Evolutionary conservation across 2,113 vertebrate genomes (phyloP), one percentile per base, ranked within the genome.

Genomic region (Ariopsis seemanni): DNA sequence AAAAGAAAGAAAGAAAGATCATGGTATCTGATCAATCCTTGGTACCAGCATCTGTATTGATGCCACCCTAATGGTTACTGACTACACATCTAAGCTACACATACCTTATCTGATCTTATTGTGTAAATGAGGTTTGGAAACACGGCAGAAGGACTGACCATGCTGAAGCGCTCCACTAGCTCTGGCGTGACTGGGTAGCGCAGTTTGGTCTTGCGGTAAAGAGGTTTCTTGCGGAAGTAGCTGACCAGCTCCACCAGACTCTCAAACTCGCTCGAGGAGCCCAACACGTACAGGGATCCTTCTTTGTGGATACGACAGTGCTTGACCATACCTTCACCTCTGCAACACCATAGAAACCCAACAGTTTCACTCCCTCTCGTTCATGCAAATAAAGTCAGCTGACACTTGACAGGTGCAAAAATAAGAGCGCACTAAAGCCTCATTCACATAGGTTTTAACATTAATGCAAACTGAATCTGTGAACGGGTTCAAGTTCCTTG

Each of bases 291-390:
- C 90, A 96, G 94, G 52, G 90, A 90, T 30, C 96, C 97, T 0
- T 99, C 97, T 69, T 95, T 97, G 91, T 96, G 95, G 91, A 99
- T 98, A 22, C 97, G 96, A 86, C 98, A 99, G 88, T 99, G 98
- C 78, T 99, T 99, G 79, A 99, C 97, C 92, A 97, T 97, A 55
- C 98, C 97, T 60, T 97, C 96, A 1, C 97, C 98, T 91, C 98
- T 99, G 94, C 48, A 7, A 62, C 8, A 92, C 2, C 58, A 87
- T 62, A 84, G 78, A 83, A 72, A 84, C 25, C 11, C 25, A 69
- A 87, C 42, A 58, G 27, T 22, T 30, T 63, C 25, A 63, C 63
- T 57, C n/a, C 17, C 12, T 11, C 60, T 22, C 48, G 9, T 22
- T 75, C 27, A 50, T 7, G 20, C 48, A 42, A 48, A 74, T 20